phyloP scores from a whole-genome alignment of 2,797 vertebrate genomes.

The Hipposideros larvatus region DNA sequence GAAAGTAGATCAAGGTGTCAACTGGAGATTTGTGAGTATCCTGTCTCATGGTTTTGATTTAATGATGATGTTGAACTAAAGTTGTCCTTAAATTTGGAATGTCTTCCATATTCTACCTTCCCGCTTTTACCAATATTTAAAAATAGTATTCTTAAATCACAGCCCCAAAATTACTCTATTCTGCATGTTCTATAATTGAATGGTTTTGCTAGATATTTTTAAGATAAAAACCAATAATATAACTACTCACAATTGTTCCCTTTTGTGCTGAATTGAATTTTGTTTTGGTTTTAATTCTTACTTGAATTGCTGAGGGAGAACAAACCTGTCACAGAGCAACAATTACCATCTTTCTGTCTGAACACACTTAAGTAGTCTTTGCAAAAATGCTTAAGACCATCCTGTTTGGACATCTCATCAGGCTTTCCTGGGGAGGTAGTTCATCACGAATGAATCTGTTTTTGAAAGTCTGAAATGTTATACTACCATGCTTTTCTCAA shows the following conservation, averaged over 20 bases:
- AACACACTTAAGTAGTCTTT: not conserved
- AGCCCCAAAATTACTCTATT: not conserved
- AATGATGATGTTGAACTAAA: not conserved
- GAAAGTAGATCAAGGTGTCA: not conserved
- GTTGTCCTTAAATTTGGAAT: not conserved
- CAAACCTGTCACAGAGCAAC: not conserved
- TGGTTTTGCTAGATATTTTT: constrained; percentile 13
- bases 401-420: not conserved
- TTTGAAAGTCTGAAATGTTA: not conserved
- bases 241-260: not conserved
- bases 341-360: not conserved
- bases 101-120: constrained; percentile 40
- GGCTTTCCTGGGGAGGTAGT: not conserved
- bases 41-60: constrained; percentile 44
- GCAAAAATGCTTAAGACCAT: not conserved
- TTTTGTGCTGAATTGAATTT: constrained; percentile 50
- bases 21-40: not conserved
- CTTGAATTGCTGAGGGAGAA: not conserved
- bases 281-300: constrained; percentile 22
- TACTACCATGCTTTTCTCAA: not conserved
- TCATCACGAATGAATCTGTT: not conserved
- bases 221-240: not conserved
- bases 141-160: constrained; percentile 33
- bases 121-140: not conserved
- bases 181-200: not conserved